Percentiles rank a stretch among this genome's conserved stretches.
These are phyloP conservation scores for Galagoides demidoff DNA, from an alignment of 2,797 vertebrate genomes.

Conservation along the genomic window DNA sequence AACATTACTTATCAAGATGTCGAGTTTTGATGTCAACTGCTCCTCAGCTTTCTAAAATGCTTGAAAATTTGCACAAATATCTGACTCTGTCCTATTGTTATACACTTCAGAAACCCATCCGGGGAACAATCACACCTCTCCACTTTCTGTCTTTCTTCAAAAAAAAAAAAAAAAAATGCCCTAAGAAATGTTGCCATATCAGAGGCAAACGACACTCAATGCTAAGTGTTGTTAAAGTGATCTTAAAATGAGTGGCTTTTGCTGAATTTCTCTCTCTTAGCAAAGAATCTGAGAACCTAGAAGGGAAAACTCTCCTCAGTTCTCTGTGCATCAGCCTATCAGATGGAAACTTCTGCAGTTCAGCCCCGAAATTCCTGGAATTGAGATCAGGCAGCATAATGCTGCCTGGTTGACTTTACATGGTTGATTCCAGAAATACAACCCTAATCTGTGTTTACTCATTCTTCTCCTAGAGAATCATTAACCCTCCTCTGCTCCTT, in stretches of 20 bases:
- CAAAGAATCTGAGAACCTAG: conserved; percentile 5
- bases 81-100: background rate
- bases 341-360: background rate
- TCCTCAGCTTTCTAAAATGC: background rate
- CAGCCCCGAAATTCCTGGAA: conserved; percentile 21
- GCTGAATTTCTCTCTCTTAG: background rate
- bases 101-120: background rate
- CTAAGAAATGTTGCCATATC: background rate
- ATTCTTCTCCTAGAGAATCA: conserved; percentile 42
- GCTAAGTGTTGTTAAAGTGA: conserved; percentile 29
- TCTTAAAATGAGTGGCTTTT: conserved; percentile 28
- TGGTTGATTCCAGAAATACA: background rate
- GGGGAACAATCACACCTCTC: conserved; percentile 21
- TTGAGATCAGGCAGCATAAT: background rate
- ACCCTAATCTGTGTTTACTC: conserved; percentile 57
- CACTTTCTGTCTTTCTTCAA: conserved; percentile 29
- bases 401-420: conserved; percentile 1
- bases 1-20: conserved; percentile 35
- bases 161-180: background rate
- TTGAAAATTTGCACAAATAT: conserved; percentile 14
- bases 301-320: background rate
- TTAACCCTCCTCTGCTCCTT: conserved; percentile 17
- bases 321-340: background rate
- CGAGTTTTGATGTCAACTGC: conserved; percentile 35
- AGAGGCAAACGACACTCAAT: background rate